Percentiles rank a stretch among this genome's conserved stretches.
phyloP scores from a whole-genome alignment of 1,140 invertebrate species.

The Cydia pomonella region DNA sequence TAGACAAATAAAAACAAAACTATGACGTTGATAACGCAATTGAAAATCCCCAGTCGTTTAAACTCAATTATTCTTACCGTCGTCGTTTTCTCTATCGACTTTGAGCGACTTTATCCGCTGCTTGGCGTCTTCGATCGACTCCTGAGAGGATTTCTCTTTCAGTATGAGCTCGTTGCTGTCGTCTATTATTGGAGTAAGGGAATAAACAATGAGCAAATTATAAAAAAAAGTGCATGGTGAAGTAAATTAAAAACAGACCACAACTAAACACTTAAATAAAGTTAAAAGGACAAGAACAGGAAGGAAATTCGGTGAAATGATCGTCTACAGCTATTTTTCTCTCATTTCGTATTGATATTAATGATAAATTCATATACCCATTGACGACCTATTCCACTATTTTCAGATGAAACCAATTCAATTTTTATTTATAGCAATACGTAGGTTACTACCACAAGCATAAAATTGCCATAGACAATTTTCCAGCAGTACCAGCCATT shows the following conservation, averaged over 20 bases:
- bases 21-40: neutral
- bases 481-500: too few relatives aligned
- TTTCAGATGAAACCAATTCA: too few relatives aligned
- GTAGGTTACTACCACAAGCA: too few relatives aligned
- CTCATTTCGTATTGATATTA: neutral
- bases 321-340: neutral
- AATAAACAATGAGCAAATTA: constrained; percentile 50
- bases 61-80: constrained; percentile 60
- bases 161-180: constrained; percentile 56
- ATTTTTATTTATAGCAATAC: too few relatives aligned
- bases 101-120: constrained; percentile 72
- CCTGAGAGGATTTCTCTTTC: constrained; percentile 67
- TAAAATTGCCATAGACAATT: too few relatives aligned
- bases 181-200: constrained; percentile 50
- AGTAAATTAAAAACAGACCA: neutral
- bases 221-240: constrained; percentile 38
- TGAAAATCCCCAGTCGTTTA: neutral
- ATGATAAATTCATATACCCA: too few relatives aligned
- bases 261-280: constrained; percentile 1
- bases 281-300: neutral
- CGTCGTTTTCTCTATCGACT: constrained; percentile 75
- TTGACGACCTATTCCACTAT: too few relatives aligned
- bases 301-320: neutral
- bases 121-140: constrained; percentile 72
- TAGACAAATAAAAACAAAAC: too few relatives aligned